phyloP scores from a whole-genome alignment of 2,797 vertebrate species.

The Cyclura pinguis region DNA sequence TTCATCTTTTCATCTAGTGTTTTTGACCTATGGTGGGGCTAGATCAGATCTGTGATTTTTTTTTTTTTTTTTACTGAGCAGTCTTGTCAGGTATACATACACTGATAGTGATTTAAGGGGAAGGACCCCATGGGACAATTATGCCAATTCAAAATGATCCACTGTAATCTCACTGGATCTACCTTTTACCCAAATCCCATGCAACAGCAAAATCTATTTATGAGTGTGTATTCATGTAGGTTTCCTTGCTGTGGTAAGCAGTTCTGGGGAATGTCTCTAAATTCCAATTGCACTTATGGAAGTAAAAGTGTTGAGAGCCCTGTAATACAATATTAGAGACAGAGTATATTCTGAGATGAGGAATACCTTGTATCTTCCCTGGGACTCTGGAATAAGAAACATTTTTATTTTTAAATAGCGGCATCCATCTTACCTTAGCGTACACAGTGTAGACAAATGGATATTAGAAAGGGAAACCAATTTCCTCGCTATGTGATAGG shows the following conservation, averaged over 20 bases:
- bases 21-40: background rate
- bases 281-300: background rate
- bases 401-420: background rate
- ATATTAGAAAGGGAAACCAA: slow-evolving; percentile 21
- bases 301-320: background rate
- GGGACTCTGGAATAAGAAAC: background rate
- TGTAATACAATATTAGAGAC: background rate
- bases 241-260: background rate
- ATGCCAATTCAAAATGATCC: background rate
- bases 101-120: background rate
- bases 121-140: background rate
- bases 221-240: background rate
- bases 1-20: no score
- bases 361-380: background rate
- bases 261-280: background rate
- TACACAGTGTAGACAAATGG: slow-evolving; percentile 24
- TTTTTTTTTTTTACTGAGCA: background rate
- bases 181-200: background rate
- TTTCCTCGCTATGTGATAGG: background rate
- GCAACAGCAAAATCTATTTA: background rate
- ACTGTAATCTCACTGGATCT: background rate
- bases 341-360: background rate
- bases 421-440: background rate
- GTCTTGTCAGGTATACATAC: background rate
- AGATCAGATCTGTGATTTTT: background rate